Base-by-base conservation (phyloP, 2,797 vertebrate genomes). In the Sebastes paucispinis region DNA sequence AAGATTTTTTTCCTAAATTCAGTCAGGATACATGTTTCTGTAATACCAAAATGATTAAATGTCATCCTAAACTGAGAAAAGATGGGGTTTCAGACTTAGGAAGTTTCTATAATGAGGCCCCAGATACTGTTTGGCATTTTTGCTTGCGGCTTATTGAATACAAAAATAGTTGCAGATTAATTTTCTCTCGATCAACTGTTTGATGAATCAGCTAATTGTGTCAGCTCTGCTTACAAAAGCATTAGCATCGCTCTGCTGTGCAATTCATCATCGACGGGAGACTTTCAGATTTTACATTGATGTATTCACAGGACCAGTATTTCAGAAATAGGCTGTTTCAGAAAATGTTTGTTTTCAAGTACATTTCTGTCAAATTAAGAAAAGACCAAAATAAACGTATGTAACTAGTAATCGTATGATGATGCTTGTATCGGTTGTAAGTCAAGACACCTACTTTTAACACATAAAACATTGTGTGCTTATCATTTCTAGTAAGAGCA, bases 401-500 rank as follows among this genome's bases (percentile, higher is more conserved):
- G 4, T 52, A 1, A 57, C 25, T 12, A 11, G 6, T 54, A 6
- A 11, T 54, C 2, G 60, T 27, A 4, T 14, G 12, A 65, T 32
- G 25, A 27, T 43, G 18, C 18, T 20, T 73, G 10, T 36, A 34
- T 27, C 13, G 12, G 1, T 66, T 8, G 13, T 0, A 47, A 22
- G 4, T 50, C 22, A 62, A 25, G 5, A 57, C 8, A 16, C 1
- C 13, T 16, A 14, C 47, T 32, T n/a, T 50, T 39, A 69, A 34
- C 32, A 5, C 25, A 47, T 54, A 2, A 43, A n/a, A 47, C 58
- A 47, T 58, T n/a, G 1, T 74, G 4, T 74, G 4, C 32, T 43
- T 66, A 7, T 57, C n/a, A n/a, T 80, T 75, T 86, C 58, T 80
- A 98, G 97, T 77, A 96, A 95, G 77, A 94, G 85, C 81, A 79